Percentiles rank a stretch among this genome's conserved stretches.
Evolutionary conservation across 2,797 vertebrate species (phyloP).

Genomic region (Glossophaga mutica): DNA sequence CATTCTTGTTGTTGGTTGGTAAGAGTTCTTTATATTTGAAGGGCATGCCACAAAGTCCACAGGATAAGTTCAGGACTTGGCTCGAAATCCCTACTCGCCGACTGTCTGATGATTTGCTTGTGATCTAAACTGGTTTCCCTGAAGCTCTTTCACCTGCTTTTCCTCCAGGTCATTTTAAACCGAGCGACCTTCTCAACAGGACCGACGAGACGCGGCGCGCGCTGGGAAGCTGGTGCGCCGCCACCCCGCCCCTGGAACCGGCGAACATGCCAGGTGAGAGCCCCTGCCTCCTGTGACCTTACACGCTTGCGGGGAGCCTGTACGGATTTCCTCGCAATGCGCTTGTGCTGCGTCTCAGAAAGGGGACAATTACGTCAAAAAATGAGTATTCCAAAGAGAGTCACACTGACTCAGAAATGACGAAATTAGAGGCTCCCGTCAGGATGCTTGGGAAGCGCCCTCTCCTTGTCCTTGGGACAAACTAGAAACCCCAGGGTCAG

Average conservation of each 20-base stretch:
- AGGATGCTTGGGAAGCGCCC: rapidly evolving
- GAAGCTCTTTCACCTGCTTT: neutral
- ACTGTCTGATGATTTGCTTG: neutral
- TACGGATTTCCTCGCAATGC: rapidly evolving
- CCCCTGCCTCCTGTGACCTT: too few species aligned
- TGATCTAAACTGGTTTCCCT: neutral
- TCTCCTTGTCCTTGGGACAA: too few species aligned
- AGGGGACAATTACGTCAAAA: neutral
- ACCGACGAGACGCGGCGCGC: rapidly evolving
- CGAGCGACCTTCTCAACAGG: neutral
- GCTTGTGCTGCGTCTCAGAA: neutral
- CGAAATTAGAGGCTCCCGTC: rapidly evolving
- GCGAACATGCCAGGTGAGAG: conserved; percentile 39
- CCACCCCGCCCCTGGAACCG: rapidly evolving
- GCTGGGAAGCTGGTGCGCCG: rapidly evolving
- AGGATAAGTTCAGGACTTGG: neutral
- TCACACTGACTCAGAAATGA: rapidly evolving
- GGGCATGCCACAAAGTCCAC: rapidly evolving
- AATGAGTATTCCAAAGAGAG: neutral
- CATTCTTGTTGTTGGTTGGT: neutral
- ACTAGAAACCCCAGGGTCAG: neutral
- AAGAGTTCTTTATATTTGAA: neutral
- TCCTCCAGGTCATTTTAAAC: neutral
- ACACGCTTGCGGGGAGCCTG: rapidly evolving
- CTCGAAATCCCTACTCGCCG: too few species aligned